Conservation (phyloP, 2,797 vertebrate species). For the Mormyrus hasselquistii region DNA sequence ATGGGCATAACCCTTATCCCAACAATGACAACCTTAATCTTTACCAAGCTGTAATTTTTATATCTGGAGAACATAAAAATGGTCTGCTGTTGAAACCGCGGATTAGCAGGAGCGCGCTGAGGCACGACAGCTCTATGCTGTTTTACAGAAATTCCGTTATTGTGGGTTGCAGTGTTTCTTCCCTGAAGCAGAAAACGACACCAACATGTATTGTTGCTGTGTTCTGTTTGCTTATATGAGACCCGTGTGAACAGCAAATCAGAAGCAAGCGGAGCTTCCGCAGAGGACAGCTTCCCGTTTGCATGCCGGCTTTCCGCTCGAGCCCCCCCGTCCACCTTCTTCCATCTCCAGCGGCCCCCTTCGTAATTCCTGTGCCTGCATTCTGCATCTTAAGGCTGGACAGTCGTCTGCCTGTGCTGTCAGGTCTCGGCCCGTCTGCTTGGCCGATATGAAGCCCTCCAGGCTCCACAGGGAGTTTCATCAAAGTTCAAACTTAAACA, state of each 20-base stretch:
- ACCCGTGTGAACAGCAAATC: background rate
- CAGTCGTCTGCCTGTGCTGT: background rate
- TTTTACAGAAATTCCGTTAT: background rate
- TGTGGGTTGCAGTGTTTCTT: background rate
- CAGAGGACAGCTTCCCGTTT: background rate
- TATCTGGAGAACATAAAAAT: background rate
- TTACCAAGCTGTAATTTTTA: background rate
- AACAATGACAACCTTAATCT: background rate
- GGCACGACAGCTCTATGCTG: background rate
- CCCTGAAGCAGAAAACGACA: background rate
- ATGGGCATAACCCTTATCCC: background rate
- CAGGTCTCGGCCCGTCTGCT: background rate
- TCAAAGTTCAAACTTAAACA: background rate
- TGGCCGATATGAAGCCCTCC: background rate
- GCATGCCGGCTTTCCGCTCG: background rate
- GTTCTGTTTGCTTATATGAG: background rate
- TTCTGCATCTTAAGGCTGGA: background rate
- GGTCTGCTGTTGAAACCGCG: background rate
- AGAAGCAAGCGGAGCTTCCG: background rate
- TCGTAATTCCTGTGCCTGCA: background rate
- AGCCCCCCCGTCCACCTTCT: background rate
- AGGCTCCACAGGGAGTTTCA: background rate
- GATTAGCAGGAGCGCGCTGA: background rate
- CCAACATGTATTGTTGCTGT: background rate
- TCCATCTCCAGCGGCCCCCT: background rate